Evolutionary conservation across 2,888 invertebrate genomes (phyloP).

Genomic region (Agonopterix arenella): DNA sequence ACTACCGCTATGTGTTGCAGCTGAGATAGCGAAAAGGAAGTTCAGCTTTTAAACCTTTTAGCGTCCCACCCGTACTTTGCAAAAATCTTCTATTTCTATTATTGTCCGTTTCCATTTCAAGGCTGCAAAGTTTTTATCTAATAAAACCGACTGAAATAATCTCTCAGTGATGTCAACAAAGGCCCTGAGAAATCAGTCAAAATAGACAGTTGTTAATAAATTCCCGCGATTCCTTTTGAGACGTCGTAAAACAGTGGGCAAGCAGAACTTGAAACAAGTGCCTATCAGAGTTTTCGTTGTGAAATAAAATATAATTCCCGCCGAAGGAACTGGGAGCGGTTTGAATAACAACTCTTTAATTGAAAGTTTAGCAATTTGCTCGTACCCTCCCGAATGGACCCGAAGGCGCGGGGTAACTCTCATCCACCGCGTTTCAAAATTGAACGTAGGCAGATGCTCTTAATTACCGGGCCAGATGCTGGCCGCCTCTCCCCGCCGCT

Average conservation of each 20-base stretch:
- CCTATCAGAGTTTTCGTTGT: constrained; percentile 56
- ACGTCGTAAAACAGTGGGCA: constrained; percentile 49
- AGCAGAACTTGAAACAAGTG: constrained; percentile 58
- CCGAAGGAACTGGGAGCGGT: constrained; percentile 61
- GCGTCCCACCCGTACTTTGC: background rate
- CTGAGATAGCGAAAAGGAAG: constrained; percentile 1
- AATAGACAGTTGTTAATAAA: constrained; percentile 47
- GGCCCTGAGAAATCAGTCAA: constrained; percentile 28
- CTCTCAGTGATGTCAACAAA: constrained; percentile 6
- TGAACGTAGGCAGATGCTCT: constrained; percentile 76
- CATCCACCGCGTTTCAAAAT: constrained; percentile 73
- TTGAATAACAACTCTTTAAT: constrained; percentile 77
- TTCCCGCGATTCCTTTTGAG: constrained; percentile 42
- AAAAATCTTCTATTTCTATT: too few relatives aligned
- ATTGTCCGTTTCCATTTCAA: background rate
- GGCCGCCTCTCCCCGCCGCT: constrained; percentile 42
- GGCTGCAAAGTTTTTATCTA: background rate
- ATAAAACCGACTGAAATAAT: constrained; percentile 6
- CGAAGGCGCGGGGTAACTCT: constrained; percentile 59
- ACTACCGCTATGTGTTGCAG: constrained; percentile 1
- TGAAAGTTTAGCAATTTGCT: constrained; percentile 77
- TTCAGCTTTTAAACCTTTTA: constrained; percentile 5
- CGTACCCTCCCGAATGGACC: constrained; percentile 72
- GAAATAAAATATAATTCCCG: constrained; percentile 70
- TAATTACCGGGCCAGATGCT: constrained; percentile 73